Conservation (phyloP, 1,140 invertebrate genomes). For the Heliconius hewitsoni region DNA sequence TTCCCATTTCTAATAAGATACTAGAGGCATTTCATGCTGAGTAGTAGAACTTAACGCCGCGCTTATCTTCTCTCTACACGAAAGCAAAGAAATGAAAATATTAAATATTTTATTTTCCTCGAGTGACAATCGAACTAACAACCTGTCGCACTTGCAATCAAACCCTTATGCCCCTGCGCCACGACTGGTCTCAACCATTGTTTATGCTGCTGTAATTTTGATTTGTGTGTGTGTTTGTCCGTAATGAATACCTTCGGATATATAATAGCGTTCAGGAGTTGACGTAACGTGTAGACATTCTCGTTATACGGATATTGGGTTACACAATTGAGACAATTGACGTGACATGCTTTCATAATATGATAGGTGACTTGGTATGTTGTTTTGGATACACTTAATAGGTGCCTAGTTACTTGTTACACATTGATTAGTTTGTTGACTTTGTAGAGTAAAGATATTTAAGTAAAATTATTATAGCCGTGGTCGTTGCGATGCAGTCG, state of each 20-base stretch:
- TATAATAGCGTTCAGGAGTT: constrained; percentile 36
- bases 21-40: too few relatives aligned
- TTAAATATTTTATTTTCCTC: too few relatives aligned
- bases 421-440: neutral
- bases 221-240: constrained; percentile 16
- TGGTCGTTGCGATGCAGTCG: too few relatives aligned
- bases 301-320: constrained; percentile 19
- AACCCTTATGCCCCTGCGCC: too few relatives aligned
- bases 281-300: constrained; percentile 32
- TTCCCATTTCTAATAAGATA: too few relatives aligned
- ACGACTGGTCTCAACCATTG: neutral
- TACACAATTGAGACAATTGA: constrained; percentile 33
- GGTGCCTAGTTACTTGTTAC: neutral
- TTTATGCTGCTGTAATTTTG: constrained; percentile 39
- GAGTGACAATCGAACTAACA: too few relatives aligned
- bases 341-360: constrained; percentile 18
- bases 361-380: constrained; percentile 20
- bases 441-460: neutral
- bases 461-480: too few relatives aligned
- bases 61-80: too few relatives aligned
- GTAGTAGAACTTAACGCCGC: too few relatives aligned
- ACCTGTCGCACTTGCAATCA: too few relatives aligned
- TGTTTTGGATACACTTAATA: neutral
- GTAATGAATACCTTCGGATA: constrained; percentile 51
- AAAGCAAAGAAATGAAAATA: too few relatives aligned